These are phyloP conservation scores for Mobula hypostoma DNA, from an alignment of 2,113 vertebrate species.

Conservation along the genomic window DNA sequence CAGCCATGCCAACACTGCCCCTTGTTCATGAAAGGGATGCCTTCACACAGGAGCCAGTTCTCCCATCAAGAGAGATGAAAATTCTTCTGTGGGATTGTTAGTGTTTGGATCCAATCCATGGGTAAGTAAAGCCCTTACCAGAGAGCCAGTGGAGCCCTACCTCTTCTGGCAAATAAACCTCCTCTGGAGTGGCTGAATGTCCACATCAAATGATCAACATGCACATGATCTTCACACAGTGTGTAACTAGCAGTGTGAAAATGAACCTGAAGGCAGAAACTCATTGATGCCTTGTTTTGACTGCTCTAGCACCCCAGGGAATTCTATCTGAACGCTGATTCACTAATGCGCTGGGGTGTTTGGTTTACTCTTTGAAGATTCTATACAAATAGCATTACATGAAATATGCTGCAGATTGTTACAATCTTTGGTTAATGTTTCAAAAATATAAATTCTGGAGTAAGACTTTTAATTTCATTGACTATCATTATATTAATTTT, in stretches of 20 bases:
- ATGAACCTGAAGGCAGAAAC: not conserved
- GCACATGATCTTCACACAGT: not conserved
- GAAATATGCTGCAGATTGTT: not conserved
- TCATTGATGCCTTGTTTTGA: slow-evolving; percentile 28
- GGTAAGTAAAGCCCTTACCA: not conserved
- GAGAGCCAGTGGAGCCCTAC: not conserved
- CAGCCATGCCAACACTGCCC: not conserved
- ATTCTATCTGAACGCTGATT: not conserved
- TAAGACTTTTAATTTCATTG: not conserved
- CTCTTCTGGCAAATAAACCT: not conserved
- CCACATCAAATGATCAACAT: not conserved
- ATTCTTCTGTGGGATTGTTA: not conserved
- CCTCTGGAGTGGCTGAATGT: not conserved
- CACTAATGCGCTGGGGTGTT: not conserved
- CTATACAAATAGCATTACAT: not conserved
- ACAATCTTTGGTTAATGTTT: not conserved
- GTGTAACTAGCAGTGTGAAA: not conserved
- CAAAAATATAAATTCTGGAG: slow-evolving; percentile 15
- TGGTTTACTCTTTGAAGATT: not conserved
- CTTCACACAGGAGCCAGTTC: not conserved
- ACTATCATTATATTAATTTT: not conserved
- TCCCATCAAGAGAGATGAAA: not conserved
- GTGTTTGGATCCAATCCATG: not conserved
- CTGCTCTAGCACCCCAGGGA: slow-evolving; percentile 5
- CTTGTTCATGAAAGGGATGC: not conserved